phyloP scores from a whole-genome alignment of 2,113 vertebrate species.

The Phalacrocorax brasilianus region DNA sequence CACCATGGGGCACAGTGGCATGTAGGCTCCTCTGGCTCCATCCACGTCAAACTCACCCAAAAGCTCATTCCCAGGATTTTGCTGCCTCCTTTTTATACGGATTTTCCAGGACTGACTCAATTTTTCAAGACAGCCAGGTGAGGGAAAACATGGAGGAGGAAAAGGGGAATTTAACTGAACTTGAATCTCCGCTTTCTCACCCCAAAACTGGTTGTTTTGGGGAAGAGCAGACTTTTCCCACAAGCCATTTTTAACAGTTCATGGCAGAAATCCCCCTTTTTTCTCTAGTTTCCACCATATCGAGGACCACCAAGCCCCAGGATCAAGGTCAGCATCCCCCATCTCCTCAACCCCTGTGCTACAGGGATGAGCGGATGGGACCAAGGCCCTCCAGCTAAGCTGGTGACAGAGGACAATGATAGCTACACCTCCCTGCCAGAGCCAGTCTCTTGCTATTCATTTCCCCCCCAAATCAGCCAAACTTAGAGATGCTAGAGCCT shows the following conservation, averaged over 20 bases:
- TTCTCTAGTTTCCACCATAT: not conserved
- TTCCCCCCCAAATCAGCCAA: not conserved
- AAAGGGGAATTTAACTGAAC: not conserved
- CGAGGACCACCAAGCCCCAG: not conserved
- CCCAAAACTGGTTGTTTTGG: not conserved
- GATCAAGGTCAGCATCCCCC: not conserved
- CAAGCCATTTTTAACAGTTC: not conserved
- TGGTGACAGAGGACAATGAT: not conserved
- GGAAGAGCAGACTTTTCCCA: not conserved
- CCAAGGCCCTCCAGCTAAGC: not conserved
- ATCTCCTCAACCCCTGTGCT: not conserved
- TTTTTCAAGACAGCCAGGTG: not conserved
- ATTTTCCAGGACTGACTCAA: not conserved
- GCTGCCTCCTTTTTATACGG: not conserved
- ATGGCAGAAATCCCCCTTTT: not conserved
- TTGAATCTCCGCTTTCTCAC: not conserved
- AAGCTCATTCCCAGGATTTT: not conserved
- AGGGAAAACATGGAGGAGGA: not conserved
- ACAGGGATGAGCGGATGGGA: not conserved
- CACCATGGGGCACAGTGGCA: not conserved
- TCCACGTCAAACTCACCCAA: not conserved
- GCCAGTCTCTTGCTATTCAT: not conserved
- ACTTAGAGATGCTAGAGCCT: not conserved
- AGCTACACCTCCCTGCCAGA: fast-evolving
- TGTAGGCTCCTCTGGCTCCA: not conserved